Base-by-base conservation (phyloP, 1,140 invertebrate genomes). In the Aradophagus sp. region DNA sequence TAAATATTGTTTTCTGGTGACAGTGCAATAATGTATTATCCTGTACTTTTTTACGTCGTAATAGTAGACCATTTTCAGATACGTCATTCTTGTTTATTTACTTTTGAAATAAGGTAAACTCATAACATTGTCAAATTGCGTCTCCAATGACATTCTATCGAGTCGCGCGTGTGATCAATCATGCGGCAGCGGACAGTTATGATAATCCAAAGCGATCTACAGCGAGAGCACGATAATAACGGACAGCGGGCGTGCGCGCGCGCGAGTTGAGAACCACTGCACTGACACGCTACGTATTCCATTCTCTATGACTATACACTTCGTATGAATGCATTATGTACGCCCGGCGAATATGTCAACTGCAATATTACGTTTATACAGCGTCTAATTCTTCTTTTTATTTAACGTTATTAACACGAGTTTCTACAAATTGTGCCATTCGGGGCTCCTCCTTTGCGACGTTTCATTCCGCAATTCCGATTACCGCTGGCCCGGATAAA, bases 281-380 rank as follows among this genome's bases (percentile, higher is more conserved):
- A 32, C 48, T 55, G 75, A 79, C 75, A 79, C 70, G 76, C 75
- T 76, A 77, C 75, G 75, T 79, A 78, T 76, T 74, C 77, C 59
- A 73, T 76, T 78, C 70, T 73, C 69, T 74, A 73, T 56, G 41
- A 75, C 69, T 75, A 59, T 74, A 71, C 67, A 66, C 73, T 72
- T 55, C 69, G 77, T 77, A 81, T 79, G 77, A 81, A 83, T 83
- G 81, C 77, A 79, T 83, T 83, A 83, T 79, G 67, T 76, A 73
- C 78, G 78, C 77, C 71, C 50, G 75, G 66, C 69, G 78, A 81
- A 79, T 80, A 80, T 79, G 81, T 82, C 81, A 83, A 83, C 77
- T 83, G 77, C 80, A 80, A 78, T 78, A 79, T 81, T 72, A 62
- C 70, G 70, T 79, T 79, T 75, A 76, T 77, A 66, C 74, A 56